Evolutionary conservation across 2,113 vertebrate species (phyloP), one percentile per base, ranked within the genome.

Genomic region (Grus americana): DNA sequence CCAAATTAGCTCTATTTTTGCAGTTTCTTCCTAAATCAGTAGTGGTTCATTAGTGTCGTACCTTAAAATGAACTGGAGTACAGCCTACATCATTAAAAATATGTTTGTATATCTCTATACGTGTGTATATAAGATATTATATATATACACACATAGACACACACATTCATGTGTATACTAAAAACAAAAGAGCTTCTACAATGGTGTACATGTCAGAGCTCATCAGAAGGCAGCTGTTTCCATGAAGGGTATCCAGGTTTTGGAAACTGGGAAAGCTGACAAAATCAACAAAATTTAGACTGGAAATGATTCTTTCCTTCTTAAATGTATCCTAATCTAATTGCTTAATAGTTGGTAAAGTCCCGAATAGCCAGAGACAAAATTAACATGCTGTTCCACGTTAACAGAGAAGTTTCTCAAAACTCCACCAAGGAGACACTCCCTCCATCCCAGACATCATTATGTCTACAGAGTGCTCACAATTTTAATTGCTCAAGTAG

Each of bases 401-500:
- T 17, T 44, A 15, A 24, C 52, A 82, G 11, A 79, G 29, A 74
- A 57, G 40, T 74, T 71, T 47, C 22, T 46, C 44, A 27, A 72
- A 92, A 55, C 26, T 55, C n/a, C 26, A 65, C 11, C 21, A 47
- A 79, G 22, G 12, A 82, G 42, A 57, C 9, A 11, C 1, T 38
- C 17, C 5, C 29, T 52, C 21, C 6, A 8, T 20, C n/a, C 34
- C 0, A 0, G 5, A 46, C 11, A 15, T 24, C 11, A 17, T 20
- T 50, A 12, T 72, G 90, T 50, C 38, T 27, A 47, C 6, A 49
- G n/a, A n/a, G 20, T 3, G 3, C 13, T 75, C 40, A 22, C 10
- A 38, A 30, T 34, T 58, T 79, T 61, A 70, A 34, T 11, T 16
- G 20, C 50, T 73, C 86, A n/a, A 79, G 54, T 21, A 92, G 12